Conservation (phyloP, 2,797 vertebrate species). For the Danio aesculapii region DNA sequence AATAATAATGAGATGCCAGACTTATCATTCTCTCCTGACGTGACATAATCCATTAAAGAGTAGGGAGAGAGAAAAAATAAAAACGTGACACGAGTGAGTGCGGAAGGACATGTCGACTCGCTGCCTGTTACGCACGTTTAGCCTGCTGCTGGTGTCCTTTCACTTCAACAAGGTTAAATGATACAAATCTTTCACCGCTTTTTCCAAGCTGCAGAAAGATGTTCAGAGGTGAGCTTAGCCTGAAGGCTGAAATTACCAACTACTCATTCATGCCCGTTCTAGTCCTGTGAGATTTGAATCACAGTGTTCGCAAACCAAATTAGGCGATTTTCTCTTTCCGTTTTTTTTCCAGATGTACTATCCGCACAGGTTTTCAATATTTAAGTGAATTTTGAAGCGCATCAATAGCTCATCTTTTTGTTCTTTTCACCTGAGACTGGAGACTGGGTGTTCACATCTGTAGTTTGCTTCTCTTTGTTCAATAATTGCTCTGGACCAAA, state of each 20-base stretch:
- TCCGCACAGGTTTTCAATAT: background rate
- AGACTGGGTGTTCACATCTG: too few relatives aligned
- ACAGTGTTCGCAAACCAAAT: background rate
- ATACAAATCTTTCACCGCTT: constrained; percentile 29
- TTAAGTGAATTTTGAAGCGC: background rate
- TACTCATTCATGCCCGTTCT: background rate
- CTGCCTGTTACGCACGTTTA: constrained; percentile 7
- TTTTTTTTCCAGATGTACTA: background rate
- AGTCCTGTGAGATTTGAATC: background rate
- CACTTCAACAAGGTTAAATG: constrained; percentile 34
- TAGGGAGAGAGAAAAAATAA: background rate
- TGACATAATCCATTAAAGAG: constrained; percentile 26
- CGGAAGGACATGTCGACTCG: background rate
- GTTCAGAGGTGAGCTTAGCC: constrained; percentile 19
- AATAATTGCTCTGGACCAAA: too few relatives aligned
- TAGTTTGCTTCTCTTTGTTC: too few relatives aligned
- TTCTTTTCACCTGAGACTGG: too few relatives aligned
- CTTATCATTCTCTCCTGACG: constrained; percentile 38
- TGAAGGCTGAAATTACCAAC: constrained; percentile 25
- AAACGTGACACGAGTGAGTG: background rate
- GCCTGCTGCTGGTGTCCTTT: constrained; percentile 30
- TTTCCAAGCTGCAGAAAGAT: constrained; percentile 14
- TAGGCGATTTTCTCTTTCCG: background rate
- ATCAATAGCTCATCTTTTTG: too few relatives aligned
- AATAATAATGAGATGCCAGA: constrained; percentile 57